Conservation (phyloP, 2,797 vertebrate species). For the Hoplostethus mediterraneus region DNA sequence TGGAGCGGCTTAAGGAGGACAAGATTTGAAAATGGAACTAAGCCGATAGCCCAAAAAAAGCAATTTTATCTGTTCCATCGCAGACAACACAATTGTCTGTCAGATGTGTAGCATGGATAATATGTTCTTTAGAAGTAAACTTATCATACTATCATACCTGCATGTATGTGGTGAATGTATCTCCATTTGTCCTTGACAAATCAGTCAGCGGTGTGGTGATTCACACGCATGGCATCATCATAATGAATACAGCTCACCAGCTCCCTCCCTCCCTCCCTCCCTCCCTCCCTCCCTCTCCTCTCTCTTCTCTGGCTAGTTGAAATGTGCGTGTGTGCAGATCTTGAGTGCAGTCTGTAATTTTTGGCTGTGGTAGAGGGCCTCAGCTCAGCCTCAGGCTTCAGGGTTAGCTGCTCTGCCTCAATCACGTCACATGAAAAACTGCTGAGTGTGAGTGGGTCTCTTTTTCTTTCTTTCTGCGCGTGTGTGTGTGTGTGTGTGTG, state of each 20-base stretch:
- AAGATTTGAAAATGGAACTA: slow-evolving; percentile 14
- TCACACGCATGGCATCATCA: slow-evolving; percentile 57
- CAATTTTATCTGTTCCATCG: slow-evolving; percentile 2
- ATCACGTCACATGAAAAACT: slow-evolving; percentile 85
- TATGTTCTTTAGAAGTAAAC: slow-evolving; percentile 8
- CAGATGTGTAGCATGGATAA: slow-evolving; percentile 3
- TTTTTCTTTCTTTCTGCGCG: slow-evolving; percentile 57
- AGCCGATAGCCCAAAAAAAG: neutral
- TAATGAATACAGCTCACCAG: slow-evolving; percentile 56
- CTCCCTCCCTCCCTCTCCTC: slow-evolving; percentile 22
- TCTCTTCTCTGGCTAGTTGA: slow-evolving; percentile 75
- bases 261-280: slow-evolving; percentile 1
- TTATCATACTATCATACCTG: slow-evolving; percentile 11
- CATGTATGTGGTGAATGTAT: slow-evolving; percentile 30
- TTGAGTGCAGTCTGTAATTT: slow-evolving; percentile 84
- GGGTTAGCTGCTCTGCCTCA: slow-evolving; percentile 80
- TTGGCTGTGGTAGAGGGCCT: slow-evolving; percentile 81
- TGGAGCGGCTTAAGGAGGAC: slow-evolving; percentile 16
- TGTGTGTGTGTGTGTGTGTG: slow-evolving; percentile 7
- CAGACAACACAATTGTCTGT: neutral
- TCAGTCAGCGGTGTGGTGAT: slow-evolving; percentile 46
- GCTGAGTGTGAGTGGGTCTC: slow-evolving; percentile 75
- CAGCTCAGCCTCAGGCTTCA: slow-evolving; percentile 77
- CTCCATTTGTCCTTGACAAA: slow-evolving; percentile 39
- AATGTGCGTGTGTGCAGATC: slow-evolving; percentile 84